Evolutionary conservation across 2,113 vertebrate genomes (phyloP).

Genomic region (mouse (Mus musculus)): DNA sequence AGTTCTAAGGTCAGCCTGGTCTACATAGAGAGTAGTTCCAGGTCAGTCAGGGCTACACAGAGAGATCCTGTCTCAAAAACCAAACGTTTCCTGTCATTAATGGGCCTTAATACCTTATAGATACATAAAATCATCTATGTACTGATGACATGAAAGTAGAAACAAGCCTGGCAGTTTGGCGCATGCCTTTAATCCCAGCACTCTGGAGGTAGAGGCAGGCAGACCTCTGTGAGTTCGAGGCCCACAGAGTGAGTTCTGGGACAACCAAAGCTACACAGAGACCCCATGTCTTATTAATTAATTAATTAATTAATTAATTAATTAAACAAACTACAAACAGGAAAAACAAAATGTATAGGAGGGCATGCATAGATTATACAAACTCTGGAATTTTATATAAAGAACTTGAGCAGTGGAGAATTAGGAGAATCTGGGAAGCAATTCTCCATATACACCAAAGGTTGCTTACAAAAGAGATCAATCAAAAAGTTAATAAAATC

Average conservation of each 20-base stretch:
- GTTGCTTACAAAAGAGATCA: slow-evolving; percentile 18
- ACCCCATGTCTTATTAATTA: too few relatives aligned
- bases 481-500: slow-evolving; percentile 17
- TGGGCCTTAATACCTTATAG: too few relatives aligned
- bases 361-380: not conserved
- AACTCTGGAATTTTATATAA: not conserved
- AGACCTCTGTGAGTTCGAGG: not conserved
- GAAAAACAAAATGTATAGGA: not conserved
- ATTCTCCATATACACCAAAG: not conserved
- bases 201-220: not conserved
- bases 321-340: not conserved
- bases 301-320: too few relatives aligned
- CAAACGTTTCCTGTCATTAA: too few relatives aligned
- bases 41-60: not conserved
- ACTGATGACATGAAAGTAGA: too few relatives aligned
- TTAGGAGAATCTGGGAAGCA: not conserved
- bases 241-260: not conserved
- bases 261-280: not conserved
- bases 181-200: not conserved
- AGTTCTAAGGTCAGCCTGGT: not conserved
- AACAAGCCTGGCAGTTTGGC: not conserved
- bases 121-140: too few relatives aligned
- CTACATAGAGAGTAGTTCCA: not conserved
- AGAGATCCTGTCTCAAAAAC: not conserved
- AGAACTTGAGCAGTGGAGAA: not conserved